Evolutionary conservation across 1,140 invertebrate genomes (phyloP).

Genomic region (Calliopsis andreniformis): DNA sequence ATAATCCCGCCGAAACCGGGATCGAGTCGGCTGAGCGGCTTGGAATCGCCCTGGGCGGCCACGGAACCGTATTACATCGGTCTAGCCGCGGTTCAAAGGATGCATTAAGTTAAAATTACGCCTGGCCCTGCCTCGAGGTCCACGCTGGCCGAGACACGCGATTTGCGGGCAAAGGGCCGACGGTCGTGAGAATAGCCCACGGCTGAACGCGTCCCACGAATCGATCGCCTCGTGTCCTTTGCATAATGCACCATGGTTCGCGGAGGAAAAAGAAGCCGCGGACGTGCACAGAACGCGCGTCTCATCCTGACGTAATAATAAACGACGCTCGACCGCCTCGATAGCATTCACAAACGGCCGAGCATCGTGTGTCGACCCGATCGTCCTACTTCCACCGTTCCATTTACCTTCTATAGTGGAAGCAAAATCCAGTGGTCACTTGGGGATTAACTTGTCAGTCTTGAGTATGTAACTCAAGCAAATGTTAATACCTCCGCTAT

Average conservation of each 20-base stretch:
- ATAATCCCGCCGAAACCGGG: background rate
- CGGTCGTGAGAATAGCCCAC: background rate
- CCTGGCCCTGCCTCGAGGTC: background rate
- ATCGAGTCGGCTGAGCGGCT: background rate
- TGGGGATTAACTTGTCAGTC: no score
- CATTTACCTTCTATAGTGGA: no score
- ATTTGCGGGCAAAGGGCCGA: background rate
- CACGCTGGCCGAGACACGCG: background rate
- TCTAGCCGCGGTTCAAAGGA: background rate
- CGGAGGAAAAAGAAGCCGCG: background rate
- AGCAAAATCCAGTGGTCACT: no score
- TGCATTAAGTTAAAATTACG: background rate
- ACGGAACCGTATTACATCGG: background rate
- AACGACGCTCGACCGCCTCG: background rate
- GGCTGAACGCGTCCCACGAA: background rate
- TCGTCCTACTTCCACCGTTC: no score
- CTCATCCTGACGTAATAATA: background rate
- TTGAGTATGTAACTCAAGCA: no score
- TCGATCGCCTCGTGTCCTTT: background rate
- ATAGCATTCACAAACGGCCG: no score
- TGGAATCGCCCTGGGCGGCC: background rate
- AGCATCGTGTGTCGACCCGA: no score
- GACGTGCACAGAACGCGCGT: background rate
- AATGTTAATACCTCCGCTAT: no score
- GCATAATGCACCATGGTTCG: slow-evolving; percentile 9